phyloP scores from a whole-genome alignment of 2,113 vertebrate genomes.

The Grantiella picta region DNA sequence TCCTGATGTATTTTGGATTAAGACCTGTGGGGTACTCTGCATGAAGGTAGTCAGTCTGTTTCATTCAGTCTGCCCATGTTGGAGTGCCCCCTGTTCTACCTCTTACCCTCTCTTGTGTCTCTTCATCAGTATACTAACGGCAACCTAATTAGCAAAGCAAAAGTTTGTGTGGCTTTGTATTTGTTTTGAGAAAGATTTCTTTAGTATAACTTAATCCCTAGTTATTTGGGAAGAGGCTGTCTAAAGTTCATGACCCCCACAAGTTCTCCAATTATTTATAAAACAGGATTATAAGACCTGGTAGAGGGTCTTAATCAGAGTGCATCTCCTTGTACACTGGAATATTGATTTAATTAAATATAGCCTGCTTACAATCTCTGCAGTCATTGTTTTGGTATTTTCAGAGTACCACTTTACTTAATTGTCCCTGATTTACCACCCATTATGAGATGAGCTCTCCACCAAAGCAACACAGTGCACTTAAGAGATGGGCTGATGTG shows the following conservation, averaged over 20 bases:
- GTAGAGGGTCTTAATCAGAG: neutral
- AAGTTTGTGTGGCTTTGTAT: neutral
- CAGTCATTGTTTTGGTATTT: neutral
- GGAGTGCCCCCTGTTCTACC: neutral
- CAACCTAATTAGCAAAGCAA: neutral
- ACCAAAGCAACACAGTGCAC: neutral
- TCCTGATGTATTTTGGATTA: neutral
- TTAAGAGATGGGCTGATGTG: neutral
- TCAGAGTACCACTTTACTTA: neutral
- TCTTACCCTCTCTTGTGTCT: neutral
- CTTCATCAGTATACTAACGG: neutral
- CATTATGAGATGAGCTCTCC: neutral
- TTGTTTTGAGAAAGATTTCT: conserved; percentile 46
- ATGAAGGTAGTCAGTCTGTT: neutral
- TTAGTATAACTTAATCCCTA: neutral
- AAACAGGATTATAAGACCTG: neutral
- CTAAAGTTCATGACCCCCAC: neutral
- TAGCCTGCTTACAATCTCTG: neutral
- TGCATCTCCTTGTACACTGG: neutral
- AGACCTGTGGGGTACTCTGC: neutral
- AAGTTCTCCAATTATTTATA: conserved; percentile 15
- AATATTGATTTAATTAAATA: neutral
- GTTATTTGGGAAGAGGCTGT: neutral
- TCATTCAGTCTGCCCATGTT: neutral
- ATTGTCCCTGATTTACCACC: neutral